Base-by-base conservation (phyloP, 2,797 vertebrate genomes). In the Poeciliopsis gracilis region DNA sequence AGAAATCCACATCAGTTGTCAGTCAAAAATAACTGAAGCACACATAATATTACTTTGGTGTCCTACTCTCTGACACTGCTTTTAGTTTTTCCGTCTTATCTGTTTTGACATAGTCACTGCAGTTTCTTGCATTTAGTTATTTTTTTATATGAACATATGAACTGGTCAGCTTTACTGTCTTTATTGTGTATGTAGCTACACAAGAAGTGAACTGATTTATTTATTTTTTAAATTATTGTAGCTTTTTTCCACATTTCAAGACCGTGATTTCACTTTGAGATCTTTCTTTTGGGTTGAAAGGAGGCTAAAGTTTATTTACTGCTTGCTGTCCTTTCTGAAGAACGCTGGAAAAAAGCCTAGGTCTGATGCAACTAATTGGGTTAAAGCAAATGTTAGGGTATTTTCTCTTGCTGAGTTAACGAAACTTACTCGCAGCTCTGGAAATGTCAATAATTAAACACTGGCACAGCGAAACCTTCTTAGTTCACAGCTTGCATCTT, bases 361-460 rank as follows among this genome's bases (percentile, higher is more conserved):
- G 81, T 89, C 70, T 86, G 86, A 88, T 82, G 73, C 81, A 92
- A 90, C 88, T 85, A 90, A 93, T 88, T 92, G 71, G 78, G 86
- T 83, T 90, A 84, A 89, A 87, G 73, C 76, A 76, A 84, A 90
- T 85, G 70, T 84, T 86, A 86, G 85, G 87, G 85, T 88, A 72
- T 90, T 86, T 90, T 84, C 84, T 81, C 85, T 88, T 91, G 93
- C 94, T 93, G 94, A 93, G 87, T 93, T 88, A 84, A 91, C 91
- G 85, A 89, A 90, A 94, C 89, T 82, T 75, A 93, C 92, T 91
- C 51, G 75, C 85, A 88, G 87, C 28, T 25, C 90, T 88, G 86
- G 84, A 92, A 90, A 92, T 92, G 94, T 94, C 93, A 93, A 95
- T 96, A 95, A 95, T 96, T 94, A 94, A 95, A 94, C 89, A 91